These are phyloP conservation scores for Zapornia atra DNA, from an alignment of 2,113 vertebrate species.

Conservation along the genomic window DNA sequence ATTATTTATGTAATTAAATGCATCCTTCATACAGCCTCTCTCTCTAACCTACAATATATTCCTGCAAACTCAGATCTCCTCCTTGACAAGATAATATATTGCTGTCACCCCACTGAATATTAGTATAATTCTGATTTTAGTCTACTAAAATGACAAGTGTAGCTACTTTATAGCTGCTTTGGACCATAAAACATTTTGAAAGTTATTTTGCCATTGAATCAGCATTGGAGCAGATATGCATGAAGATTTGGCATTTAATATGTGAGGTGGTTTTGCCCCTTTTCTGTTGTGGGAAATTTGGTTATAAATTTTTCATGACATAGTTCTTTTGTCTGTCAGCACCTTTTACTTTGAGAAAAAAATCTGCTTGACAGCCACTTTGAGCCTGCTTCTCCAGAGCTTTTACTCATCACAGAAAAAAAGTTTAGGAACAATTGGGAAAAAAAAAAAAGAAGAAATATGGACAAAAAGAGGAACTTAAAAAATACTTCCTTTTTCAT, in stretches of 20 bases:
- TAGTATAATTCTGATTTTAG: constrained; percentile 77
- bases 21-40: constrained; percentile 3
- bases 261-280: constrained; percentile 34
- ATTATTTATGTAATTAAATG: constrained; percentile 40
- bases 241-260: constrained; percentile 53
- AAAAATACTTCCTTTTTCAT: not conserved
- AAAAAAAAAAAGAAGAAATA: not conserved
- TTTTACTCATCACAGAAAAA: constrained; percentile 1
- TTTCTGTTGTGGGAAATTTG: constrained; percentile 50
- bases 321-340: constrained; percentile 62
- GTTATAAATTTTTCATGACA: constrained; percentile 71
- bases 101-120: constrained; percentile 66
- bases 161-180: constrained; percentile 72
- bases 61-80: constrained; percentile 63
- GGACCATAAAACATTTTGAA: constrained; percentile 75
- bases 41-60: constrained; percentile 10
- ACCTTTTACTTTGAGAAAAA: constrained; percentile 49
- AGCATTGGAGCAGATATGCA: constrained; percentile 53
- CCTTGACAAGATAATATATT: constrained; percentile 74
- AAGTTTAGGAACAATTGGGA: not conserved
- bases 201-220: constrained; percentile 72
- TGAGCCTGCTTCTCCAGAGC: constrained; percentile 42
- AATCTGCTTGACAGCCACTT: constrained; percentile 56
- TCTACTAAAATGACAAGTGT: constrained; percentile 70
- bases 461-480: not conserved